These are phyloP conservation scores for Penaeus japonicus DNA, from an alignment of 1,140 invertebrate species.

Conservation along the genomic window DNA sequence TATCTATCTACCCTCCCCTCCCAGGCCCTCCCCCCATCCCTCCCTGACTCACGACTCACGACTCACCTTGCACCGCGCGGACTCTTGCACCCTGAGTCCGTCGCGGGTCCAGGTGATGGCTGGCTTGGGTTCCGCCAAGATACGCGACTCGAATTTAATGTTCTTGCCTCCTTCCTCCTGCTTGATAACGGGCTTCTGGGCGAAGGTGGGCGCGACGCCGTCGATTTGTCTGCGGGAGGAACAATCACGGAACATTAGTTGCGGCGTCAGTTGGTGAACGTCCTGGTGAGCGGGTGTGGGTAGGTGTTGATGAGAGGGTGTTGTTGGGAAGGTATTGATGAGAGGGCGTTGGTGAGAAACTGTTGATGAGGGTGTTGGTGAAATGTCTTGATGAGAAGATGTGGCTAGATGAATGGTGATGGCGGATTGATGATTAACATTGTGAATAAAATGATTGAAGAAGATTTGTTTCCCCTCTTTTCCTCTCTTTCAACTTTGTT, in stretches of 20 bases:
- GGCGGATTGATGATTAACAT: too few species aligned
- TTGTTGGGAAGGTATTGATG: too few species aligned
- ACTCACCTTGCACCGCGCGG: constrained; percentile 82
- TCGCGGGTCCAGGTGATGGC: constrained; percentile 92
- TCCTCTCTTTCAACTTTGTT: too few species aligned
- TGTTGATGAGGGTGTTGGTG: too few species aligned
- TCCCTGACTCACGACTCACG: neutral
- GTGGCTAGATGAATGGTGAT: too few species aligned
- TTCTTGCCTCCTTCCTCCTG: constrained; percentile 97
- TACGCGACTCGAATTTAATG: constrained; percentile 93
- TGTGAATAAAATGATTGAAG: too few species aligned
- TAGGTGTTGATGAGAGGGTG: neutral
- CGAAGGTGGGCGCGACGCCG: constrained; percentile 95
- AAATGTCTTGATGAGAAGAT: too few species aligned
- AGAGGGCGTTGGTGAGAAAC: too few species aligned
- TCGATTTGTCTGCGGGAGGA: constrained; percentile 85
- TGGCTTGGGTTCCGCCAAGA: constrained; percentile 92
- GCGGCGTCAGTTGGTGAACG: too few species aligned
- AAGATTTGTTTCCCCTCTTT: too few species aligned
- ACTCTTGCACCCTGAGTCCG: constrained; percentile 78
- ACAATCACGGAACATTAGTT: neutral
- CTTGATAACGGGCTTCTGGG: constrained; percentile 94
- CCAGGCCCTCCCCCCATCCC: neutral
- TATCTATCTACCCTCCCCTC: neutral
- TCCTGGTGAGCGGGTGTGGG: neutral